A percentile compares a stretch with the other conserved stretches of the same genome.
Evolutionary conservation across 2,113 vertebrate species (phyloP).

Genomic region (Plecotus auritus): DNA sequence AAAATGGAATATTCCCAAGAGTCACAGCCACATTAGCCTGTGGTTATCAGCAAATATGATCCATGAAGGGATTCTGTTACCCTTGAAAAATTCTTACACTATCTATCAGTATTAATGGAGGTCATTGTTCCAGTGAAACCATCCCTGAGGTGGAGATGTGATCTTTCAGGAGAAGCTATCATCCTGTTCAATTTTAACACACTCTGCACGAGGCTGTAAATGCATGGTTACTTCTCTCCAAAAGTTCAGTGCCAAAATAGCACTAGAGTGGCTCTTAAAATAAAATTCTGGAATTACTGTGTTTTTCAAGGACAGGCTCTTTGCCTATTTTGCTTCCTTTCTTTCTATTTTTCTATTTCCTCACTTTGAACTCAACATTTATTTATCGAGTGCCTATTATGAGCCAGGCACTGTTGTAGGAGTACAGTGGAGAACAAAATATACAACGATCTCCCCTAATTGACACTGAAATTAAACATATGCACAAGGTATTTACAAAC

Average conservation of each 20-base stretch:
- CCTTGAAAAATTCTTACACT: constrained; percentile 33
- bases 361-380: not conserved
- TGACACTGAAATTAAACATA: not conserved
- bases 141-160: not conserved
- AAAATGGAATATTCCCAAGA: constrained; percentile 14
- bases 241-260: not conserved
- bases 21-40: not conserved
- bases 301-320: not conserved
- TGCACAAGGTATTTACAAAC: not conserved
- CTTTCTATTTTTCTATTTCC: not conserved
- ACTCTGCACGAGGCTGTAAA: not conserved
- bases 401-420: too few species aligned
- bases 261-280: not conserved
- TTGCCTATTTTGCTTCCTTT: not conserved
- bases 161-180: not conserved
- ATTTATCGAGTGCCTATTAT: too few species aligned
- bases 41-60: not conserved
- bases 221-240: not conserved
- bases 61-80: not conserved
- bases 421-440: not conserved
- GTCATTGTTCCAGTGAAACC: not conserved
- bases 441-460: not conserved
- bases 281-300: not conserved
- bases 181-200: not conserved
- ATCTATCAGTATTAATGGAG: not conserved